These are phyloP conservation scores for Pterocles orientalis DNA, from an alignment of 2,113 vertebrate species.

Conservation along the genomic window DNA sequence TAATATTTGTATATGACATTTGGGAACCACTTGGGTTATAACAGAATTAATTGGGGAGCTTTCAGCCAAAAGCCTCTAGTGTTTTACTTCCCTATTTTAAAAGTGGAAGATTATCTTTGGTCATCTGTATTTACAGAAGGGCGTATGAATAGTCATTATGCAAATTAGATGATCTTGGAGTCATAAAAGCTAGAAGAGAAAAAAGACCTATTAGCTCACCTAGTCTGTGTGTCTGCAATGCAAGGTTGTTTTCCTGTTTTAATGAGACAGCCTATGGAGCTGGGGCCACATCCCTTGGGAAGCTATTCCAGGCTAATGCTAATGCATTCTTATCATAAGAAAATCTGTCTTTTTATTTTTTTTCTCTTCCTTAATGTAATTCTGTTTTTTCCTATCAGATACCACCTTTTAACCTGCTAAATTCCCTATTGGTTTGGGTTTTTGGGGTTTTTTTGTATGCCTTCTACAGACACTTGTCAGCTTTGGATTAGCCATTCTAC, in stretches of 20 bases:
- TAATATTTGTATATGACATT: slow-evolving; percentile 20
- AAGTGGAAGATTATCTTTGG: slow-evolving; percentile 52
- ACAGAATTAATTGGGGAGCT: slow-evolving; percentile 47
- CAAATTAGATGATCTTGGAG: slow-evolving; percentile 52
- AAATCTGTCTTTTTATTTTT: slow-evolving; percentile 15
- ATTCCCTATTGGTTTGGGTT: neutral
- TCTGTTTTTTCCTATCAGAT: neutral
- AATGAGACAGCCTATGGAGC: slow-evolving; percentile 49
- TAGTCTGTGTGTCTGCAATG: slow-evolving; percentile 18
- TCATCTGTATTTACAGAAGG: slow-evolving; percentile 49
- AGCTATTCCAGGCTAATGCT: slow-evolving; percentile 25
- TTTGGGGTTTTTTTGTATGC: neutral
- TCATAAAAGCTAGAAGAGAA: slow-evolving; percentile 23
- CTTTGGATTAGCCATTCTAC: neutral
- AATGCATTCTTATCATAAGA: slow-evolving; percentile 16
- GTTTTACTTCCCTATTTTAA: slow-evolving; percentile 22
- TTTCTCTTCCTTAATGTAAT: slow-evolving; percentile 6
- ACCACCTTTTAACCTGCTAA: neutral
- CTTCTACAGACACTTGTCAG: neutral
- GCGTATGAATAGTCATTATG: slow-evolving; percentile 25
- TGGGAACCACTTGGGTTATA: slow-evolving; percentile 40
- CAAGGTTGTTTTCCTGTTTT: slow-evolving; percentile 55
- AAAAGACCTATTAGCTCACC: slow-evolving; percentile 57
- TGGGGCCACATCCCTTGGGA: slow-evolving; percentile 42
- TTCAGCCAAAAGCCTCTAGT: slow-evolving; percentile 32